Conservation (phyloP, 1,140 invertebrate species). For the Homalodisca vitripennis region DNA sequence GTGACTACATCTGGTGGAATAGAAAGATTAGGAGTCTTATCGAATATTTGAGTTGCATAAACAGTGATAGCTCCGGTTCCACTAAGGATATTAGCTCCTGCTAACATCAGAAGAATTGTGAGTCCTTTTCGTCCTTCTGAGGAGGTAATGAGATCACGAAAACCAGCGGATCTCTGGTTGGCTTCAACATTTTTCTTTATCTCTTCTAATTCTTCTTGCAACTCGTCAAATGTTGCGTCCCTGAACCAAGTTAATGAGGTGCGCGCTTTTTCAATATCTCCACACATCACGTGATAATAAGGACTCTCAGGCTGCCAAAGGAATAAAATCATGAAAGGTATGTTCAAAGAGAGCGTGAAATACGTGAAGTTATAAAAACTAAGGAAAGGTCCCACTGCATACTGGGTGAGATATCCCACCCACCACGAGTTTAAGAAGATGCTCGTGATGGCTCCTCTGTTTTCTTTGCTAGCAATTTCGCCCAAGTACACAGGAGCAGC, state of each 20-base stretch:
- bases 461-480: slow-evolving; percentile 62
- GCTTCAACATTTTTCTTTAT: slow-evolving; percentile 32
- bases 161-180: slow-evolving; percentile 36
- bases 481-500: slow-evolving; percentile 57
- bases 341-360: slow-evolving; percentile 57
- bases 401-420: slow-evolving; percentile 73
- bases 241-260: slow-evolving; percentile 52
- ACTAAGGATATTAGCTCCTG: slow-evolving; percentile 71
- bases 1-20: slow-evolving; percentile 54
- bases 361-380: slow-evolving; percentile 65
- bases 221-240: slow-evolving; percentile 47
- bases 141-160: slow-evolving; percentile 50
- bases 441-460: slow-evolving; percentile 62
- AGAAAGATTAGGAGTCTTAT: slow-evolving; percentile 50
- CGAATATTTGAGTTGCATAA: slow-evolving; percentile 74
- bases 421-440: slow-evolving; percentile 68
- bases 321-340: slow-evolving; percentile 65
- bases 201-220: slow-evolving; percentile 45
- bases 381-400: slow-evolving; percentile 70
- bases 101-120: slow-evolving; percentile 60
- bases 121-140: slow-evolving; percentile 62
- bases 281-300: slow-evolving; percentile 61
- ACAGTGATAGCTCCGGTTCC: slow-evolving; percentile 72
- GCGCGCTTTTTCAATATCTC: slow-evolving; percentile 51
- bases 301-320: slow-evolving; percentile 80